These are phyloP conservation scores for Laticauda colubrina DNA, from an alignment of 2,113 vertebrate species.

Conservation along the genomic window DNA sequence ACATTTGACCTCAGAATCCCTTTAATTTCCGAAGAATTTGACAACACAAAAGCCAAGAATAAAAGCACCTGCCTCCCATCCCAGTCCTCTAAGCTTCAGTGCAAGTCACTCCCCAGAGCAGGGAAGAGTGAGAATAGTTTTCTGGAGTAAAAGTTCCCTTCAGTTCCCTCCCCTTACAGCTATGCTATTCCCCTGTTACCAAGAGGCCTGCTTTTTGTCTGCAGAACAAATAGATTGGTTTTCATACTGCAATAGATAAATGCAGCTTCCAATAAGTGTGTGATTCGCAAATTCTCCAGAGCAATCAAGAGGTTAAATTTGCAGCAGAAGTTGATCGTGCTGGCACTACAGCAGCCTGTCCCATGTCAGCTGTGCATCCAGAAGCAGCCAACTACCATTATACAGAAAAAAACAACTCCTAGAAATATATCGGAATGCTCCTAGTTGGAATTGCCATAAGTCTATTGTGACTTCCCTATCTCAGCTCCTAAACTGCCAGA, in stretches of 20 bases:
- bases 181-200: not conserved
- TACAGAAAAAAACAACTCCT: not conserved
- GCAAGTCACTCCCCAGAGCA: not conserved
- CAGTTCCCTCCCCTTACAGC: not conserved
- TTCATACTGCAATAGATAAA: not conserved
- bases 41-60: not conserved
- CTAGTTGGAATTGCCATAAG: not conserved
- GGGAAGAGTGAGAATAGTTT: not conserved
- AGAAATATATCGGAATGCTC: not conserved
- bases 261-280: not conserved
- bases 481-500: not conserved
- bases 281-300: not conserved
- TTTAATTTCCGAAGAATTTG: not conserved
- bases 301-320: not conserved
- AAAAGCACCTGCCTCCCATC: not conserved
- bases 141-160: not conserved
- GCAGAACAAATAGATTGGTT: not conserved
- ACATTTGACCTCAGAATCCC: not conserved
- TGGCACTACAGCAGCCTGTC: not conserved
- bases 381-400: not conserved
- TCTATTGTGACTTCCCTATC: not conserved
- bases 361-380: not conserved
- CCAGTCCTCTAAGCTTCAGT: not conserved
- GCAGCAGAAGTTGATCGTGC: not conserved
- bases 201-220: not conserved